Conservation (phyloP, 2,888 invertebrate species). For the Phragmatobia fuliginosa region DNA sequence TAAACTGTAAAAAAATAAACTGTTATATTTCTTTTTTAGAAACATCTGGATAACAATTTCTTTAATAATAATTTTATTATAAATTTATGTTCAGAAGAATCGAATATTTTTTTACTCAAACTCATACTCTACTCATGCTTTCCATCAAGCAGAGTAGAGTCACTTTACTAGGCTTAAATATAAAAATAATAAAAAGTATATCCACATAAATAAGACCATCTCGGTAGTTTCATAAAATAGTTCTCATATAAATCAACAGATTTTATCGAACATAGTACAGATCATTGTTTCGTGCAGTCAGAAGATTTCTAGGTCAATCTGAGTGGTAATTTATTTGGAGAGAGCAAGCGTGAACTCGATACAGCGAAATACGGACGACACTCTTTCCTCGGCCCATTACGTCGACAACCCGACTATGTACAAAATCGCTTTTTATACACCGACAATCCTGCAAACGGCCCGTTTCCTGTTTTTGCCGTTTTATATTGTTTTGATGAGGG, state of each 20-base stretch:
- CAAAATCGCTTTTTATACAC: conserved; percentile 62
- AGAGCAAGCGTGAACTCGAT: conserved; percentile 68
- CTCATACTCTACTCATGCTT: too few relatives aligned
- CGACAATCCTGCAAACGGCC: conserved; percentile 56
- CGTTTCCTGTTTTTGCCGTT: conserved; percentile 56
- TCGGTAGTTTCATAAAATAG: conserved; percentile 29
- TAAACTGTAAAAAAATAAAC: too few relatives aligned
- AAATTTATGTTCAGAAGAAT: too few relatives aligned
- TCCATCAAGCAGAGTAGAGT: too few relatives aligned
- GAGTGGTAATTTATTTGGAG: conserved; percentile 76
- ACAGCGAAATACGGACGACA: conserved; percentile 62
- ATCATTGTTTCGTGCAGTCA: conserved; percentile 65
- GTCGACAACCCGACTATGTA: conserved; percentile 56
- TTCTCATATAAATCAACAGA: conserved; percentile 46
- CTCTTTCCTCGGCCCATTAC: conserved; percentile 55
- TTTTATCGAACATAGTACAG: conserved; percentile 47
- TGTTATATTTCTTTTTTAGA: too few relatives aligned
- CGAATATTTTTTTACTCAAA: too few relatives aligned
- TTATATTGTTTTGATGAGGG: conserved; percentile 54
- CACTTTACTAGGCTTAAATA: too few relatives aligned
- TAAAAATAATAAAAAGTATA: too few relatives aligned
- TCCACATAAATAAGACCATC: conserved; percentile 25
- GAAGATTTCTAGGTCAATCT: conserved; percentile 78
- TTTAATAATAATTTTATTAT: too few relatives aligned
- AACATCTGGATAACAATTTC: too few relatives aligned